phyloP scores from a whole-genome alignment of 2,113 vertebrate genomes.

The Oreochromis tanganicae region DNA sequence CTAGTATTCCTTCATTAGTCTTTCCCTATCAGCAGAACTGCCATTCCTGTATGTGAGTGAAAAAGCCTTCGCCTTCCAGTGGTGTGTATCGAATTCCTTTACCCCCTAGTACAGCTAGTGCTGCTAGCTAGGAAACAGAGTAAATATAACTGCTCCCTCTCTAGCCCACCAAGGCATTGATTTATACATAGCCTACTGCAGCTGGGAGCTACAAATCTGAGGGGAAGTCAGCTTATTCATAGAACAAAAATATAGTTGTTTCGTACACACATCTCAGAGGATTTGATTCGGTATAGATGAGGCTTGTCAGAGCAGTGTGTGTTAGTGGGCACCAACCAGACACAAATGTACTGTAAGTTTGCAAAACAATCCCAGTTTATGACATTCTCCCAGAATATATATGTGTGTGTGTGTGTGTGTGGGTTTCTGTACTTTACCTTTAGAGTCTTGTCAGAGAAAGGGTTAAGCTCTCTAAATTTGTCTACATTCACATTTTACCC shows the following conservation, averaged over 20 bases:
- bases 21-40: slow-evolving; percentile 46
- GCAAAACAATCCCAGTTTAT: slow-evolving; percentile 13
- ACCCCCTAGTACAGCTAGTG: slow-evolving; percentile 54
- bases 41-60: slow-evolving; percentile 39
- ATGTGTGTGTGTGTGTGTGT: neutral
- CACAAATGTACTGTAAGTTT: slow-evolving; percentile 26
- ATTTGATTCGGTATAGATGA: slow-evolving; percentile 57
- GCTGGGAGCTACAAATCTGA: slow-evolving; percentile 69
- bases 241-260: slow-evolving; percentile 67
- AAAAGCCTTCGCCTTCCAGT: slow-evolving; percentile 54
- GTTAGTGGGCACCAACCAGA: slow-evolving; percentile 10
- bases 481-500: neutral
- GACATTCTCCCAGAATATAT: neutral
- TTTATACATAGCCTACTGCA: slow-evolving; percentile 66
- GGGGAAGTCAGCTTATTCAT: slow-evolving; percentile 67
- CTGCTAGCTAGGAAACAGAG: slow-evolving; percentile 68
- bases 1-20: slow-evolving; percentile 57
- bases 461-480: neutral
- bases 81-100: slow-evolving; percentile 67
- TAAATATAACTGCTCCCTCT: slow-evolving; percentile 69
- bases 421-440: neutral
- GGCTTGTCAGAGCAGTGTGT: slow-evolving; percentile 47
- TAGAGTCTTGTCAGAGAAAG: neutral
- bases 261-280: slow-evolving; percentile 54
- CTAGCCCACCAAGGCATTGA: slow-evolving; percentile 69